phyloP scores from a whole-genome alignment of 2,113 vertebrate species.

The Cavia porcellus region DNA sequence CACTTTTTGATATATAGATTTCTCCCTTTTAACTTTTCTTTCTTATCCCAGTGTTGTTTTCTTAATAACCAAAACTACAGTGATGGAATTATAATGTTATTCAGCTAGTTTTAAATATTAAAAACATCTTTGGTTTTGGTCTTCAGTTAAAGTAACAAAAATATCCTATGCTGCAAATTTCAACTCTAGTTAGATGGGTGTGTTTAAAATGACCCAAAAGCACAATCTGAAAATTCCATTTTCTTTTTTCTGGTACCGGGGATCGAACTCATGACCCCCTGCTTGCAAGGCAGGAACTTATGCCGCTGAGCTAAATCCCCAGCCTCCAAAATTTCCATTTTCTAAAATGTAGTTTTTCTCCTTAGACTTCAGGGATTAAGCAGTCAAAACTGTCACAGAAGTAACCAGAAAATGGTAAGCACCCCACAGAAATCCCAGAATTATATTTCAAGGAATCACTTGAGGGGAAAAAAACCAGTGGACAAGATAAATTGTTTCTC shows the following conservation, averaged over 20 bases:
- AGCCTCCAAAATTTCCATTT: not conserved
- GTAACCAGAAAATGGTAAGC: not conserved
- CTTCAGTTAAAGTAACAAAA: constrained; percentile 53
- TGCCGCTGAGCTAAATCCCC: no score
- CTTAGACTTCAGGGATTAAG: not conserved
- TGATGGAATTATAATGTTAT: not conserved
- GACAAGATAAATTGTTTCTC: not conserved
- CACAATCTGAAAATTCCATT: not conserved
- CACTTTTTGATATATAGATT: not conserved
- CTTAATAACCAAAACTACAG: constrained; percentile 31
- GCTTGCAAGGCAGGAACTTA: no score
- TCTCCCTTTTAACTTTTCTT: constrained; percentile 1
- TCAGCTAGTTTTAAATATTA: constrained; percentile 11
- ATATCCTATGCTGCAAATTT: not conserved
- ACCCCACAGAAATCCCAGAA: not conserved
- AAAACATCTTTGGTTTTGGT: constrained; percentile 34
- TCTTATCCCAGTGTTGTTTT: not conserved
- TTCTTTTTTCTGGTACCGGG: not conserved
- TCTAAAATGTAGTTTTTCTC: not conserved
- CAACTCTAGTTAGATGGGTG: not conserved
- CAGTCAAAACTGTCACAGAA: not conserved
- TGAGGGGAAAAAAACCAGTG: not conserved
- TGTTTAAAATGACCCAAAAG: not conserved
- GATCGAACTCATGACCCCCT: no score
- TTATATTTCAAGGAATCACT: not conserved